Percentiles rank a stretch among this genome's conserved stretches.
These are phyloP conservation scores for Cynocephalus volans DNA, from an alignment of 2,113 vertebrate species.

Conservation along the genomic window DNA sequence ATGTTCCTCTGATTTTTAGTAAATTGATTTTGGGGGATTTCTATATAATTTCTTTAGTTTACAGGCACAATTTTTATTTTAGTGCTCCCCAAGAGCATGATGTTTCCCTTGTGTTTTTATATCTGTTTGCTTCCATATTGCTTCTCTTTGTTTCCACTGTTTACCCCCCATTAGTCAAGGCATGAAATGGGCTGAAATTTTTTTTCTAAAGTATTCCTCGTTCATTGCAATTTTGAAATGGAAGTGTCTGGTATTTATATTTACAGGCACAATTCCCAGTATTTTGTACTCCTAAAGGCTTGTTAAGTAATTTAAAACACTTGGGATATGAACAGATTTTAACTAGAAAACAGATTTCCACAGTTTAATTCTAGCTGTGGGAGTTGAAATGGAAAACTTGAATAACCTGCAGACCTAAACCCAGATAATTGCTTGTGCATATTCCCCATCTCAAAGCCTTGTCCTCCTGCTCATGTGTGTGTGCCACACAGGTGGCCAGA, in stretches of 20 bases:
- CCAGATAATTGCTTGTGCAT: background rate
- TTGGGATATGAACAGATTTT: background rate
- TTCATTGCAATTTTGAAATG: background rate
- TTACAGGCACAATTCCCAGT: background rate
- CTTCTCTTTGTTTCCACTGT: background rate
- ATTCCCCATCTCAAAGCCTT: too few species aligned
- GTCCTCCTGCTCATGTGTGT: background rate
- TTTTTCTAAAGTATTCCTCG: background rate
- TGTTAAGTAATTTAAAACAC: conserved; percentile 9
- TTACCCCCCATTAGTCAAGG: background rate
- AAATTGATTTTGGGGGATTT: background rate
- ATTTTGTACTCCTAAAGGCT: background rate
- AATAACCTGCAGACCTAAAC: background rate
- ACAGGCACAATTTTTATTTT: background rate
- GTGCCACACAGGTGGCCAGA: background rate
- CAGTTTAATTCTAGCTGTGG: background rate
- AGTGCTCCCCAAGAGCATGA: background rate
- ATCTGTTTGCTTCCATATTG: background rate
- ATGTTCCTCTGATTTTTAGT: background rate
- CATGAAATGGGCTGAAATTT: background rate
- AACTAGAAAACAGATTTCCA: background rate
- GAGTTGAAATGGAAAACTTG: background rate
- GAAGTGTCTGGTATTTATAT: too few species aligned
- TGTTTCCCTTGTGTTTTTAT: background rate
- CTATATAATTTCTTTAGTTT: background rate